Conservation (phyloP, 2,888 invertebrate genomes). For the Oscheius onirici region DNA sequence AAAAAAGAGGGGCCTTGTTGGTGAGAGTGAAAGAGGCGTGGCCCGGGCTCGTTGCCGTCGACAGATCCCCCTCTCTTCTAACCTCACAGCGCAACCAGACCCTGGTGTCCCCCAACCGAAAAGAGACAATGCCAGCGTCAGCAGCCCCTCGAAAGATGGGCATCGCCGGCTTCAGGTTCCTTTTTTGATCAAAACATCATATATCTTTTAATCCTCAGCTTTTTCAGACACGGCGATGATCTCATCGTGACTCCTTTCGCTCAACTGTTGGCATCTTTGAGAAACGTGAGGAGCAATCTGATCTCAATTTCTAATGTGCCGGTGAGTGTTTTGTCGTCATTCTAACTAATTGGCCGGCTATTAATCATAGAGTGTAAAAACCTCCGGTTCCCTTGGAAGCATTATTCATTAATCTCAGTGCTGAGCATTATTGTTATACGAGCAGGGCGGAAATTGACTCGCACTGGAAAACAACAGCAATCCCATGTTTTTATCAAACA, state of each 20-base stretch:
- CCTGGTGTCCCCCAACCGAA: background rate
- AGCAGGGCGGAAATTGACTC: too few species aligned
- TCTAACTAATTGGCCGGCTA: background rate
- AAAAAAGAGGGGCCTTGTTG: too few species aligned
- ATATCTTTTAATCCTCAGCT: background rate
- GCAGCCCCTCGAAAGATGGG: conserved; percentile 42
- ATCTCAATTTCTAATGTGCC: conserved; percentile 88
- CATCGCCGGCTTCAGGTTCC: conserved; percentile 42
- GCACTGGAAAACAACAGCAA: too few species aligned
- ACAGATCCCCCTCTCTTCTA: conserved; percentile 4
- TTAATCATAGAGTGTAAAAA: too few species aligned
- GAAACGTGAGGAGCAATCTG: conserved; percentile 97
- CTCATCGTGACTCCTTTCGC: conserved; percentile 99
- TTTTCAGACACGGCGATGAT: conserved; percentile 93
- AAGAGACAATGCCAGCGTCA: background rate
- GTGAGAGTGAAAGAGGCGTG: background rate
- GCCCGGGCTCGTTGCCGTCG: conserved; percentile 25
- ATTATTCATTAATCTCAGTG: too few species aligned
- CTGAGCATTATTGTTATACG: too few species aligned
- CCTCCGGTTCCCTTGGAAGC: too few species aligned
- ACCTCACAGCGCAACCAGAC: background rate
- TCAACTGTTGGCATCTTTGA: conserved; percentile 97
- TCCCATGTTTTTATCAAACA: too few species aligned
- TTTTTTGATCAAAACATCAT: background rate
- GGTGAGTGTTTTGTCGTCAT: conserved; percentile 68